Percentiles rank a stretch among this genome's conserved stretches.
These are phyloP conservation scores for Monomorium pharaonis DNA, from an alignment of 1,140 invertebrate species.

Conservation along the genomic window DNA sequence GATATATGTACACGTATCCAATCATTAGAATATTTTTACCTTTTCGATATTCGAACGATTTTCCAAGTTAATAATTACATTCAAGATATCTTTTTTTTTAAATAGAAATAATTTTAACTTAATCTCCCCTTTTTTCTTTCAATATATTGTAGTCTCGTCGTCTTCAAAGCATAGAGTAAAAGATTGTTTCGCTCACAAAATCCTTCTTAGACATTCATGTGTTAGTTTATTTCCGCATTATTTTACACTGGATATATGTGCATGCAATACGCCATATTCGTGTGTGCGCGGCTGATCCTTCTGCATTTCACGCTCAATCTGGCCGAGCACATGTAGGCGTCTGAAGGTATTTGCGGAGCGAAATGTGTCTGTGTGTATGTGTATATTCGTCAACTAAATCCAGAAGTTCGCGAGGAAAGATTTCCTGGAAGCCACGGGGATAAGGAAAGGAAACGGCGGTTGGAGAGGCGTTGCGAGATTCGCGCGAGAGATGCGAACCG, in stretches of 20 bases:
- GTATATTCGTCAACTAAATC: conserved; percentile 57
- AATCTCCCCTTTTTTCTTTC: background rate
- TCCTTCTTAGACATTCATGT: background rate
- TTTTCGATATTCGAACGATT: no score
- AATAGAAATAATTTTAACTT: background rate
- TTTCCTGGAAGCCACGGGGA: conserved; percentile 32
- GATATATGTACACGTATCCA: no score
- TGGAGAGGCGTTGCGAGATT: background rate
- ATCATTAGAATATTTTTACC: no score
- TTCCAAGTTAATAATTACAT: background rate
- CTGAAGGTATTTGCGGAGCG: background rate
- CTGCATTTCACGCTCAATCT: conserved; percentile 29
- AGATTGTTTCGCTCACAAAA: background rate
- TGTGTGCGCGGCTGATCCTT: conserved; percentile 4
- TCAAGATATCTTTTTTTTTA: background rate
- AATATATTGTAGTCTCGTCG: background rate
- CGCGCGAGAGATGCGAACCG: background rate
- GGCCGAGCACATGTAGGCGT: conserved; percentile 13
- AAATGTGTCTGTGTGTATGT: conserved; percentile 29
- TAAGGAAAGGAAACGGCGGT: conserved; percentile 20
- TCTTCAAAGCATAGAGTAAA: background rate
- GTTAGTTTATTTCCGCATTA: background rate
- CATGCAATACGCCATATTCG: background rate
- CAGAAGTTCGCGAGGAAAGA: conserved; percentile 45
- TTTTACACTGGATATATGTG: background rate